These are phyloP conservation scores for Drosophila suzukii DNA, from an alignment of 1,140 invertebrate genomes.

Conservation along the genomic window DNA sequence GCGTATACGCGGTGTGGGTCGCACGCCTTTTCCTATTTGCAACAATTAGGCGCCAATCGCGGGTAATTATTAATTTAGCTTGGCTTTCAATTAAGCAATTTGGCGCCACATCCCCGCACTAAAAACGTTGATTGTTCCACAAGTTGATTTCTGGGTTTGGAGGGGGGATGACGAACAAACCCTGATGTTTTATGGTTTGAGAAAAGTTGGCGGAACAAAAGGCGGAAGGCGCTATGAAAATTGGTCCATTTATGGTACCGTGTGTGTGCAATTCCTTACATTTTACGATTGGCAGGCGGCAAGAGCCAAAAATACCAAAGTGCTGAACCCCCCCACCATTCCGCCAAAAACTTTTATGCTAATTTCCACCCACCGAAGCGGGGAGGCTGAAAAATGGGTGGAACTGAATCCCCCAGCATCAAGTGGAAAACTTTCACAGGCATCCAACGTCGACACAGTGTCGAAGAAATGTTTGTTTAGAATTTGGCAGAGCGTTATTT, in stretches of 20 bases:
- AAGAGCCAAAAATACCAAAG: slow-evolving; percentile 54
- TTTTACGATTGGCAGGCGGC: slow-evolving; percentile 71
- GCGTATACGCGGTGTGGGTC: slow-evolving; percentile 67
- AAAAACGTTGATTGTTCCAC: slow-evolving; percentile 31
- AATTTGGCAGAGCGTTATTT: slow-evolving; percentile 78
- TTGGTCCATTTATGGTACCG: slow-evolving; percentile 74
- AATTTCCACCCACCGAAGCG: slow-evolving; percentile 61
- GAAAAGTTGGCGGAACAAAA: slow-evolving; percentile 45
- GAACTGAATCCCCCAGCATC: slow-evolving; percentile 42
- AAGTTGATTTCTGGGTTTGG: slow-evolving; percentile 40
- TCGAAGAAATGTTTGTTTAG: slow-evolving; percentile 77
- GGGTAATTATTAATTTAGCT: slow-evolving; percentile 77
- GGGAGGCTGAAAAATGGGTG: slow-evolving; percentile 2
- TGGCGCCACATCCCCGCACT: slow-evolving; percentile 24
- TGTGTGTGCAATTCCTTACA: slow-evolving; percentile 71
- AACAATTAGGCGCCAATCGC: slow-evolving; percentile 76
- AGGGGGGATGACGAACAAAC: background rate
- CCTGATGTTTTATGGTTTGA: slow-evolving; percentile 17
- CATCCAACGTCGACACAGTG: slow-evolving; percentile 52
- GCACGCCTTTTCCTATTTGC: slow-evolving; percentile 68
- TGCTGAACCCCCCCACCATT: background rate
- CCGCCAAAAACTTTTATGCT: slow-evolving; percentile 64
- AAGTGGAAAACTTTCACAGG: slow-evolving; percentile 77
- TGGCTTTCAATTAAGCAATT: slow-evolving; percentile 78
- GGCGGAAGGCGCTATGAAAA: slow-evolving; percentile 56